Evolutionary conservation across 1,140 invertebrate species (phyloP).

Genomic region (Bombus balteatus): DNA sequence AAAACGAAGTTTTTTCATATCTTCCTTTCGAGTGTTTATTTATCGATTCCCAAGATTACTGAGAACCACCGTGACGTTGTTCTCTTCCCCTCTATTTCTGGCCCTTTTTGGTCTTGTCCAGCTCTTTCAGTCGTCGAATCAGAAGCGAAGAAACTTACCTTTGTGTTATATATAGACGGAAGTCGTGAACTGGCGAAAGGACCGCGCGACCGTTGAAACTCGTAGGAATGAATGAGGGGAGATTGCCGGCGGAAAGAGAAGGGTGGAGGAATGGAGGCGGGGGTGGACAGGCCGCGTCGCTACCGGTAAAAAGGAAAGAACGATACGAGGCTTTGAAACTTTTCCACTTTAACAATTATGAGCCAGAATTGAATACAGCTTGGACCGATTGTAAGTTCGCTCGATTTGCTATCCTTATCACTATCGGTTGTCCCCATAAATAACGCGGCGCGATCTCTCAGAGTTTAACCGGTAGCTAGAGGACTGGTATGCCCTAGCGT

Average conservation of each 20-base stretch:
- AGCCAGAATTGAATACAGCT: slow-evolving; percentile 78
- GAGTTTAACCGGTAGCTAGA: slow-evolving; percentile 37
- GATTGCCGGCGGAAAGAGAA: slow-evolving; percentile 11
- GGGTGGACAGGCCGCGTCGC: slow-evolving; percentile 6
- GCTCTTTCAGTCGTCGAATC: slow-evolving; percentile 40
- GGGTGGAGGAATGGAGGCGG: not conserved
- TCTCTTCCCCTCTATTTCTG: not conserved
- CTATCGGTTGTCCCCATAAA: slow-evolving; percentile 74
- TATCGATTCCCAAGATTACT: not conserved
- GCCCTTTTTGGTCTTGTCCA: not conserved
- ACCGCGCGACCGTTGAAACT: slow-evolving; percentile 56
- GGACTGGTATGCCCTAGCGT: not conserved
- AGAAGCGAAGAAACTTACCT: slow-evolving; percentile 53
- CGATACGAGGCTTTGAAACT: slow-evolving; percentile 73
- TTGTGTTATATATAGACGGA: slow-evolving; percentile 44
- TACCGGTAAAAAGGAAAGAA: slow-evolving; percentile 25
- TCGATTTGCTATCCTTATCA: slow-evolving; percentile 77
- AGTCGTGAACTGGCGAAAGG: slow-evolving; percentile 59
- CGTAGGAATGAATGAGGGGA: slow-evolving; percentile 57
- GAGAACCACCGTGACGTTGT: too few relatives aligned
- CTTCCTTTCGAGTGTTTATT: not conserved
- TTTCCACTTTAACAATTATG: slow-evolving; percentile 79
- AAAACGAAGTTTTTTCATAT: not conserved
- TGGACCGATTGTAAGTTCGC: slow-evolving; percentile 73
- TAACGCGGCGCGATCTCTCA: slow-evolving; percentile 61